A percentile compares a stretch with the other conserved stretches of the same genome.
Conservation (phyloP, 2,797 vertebrate species). For the Enteromius paludinosus region DNA sequence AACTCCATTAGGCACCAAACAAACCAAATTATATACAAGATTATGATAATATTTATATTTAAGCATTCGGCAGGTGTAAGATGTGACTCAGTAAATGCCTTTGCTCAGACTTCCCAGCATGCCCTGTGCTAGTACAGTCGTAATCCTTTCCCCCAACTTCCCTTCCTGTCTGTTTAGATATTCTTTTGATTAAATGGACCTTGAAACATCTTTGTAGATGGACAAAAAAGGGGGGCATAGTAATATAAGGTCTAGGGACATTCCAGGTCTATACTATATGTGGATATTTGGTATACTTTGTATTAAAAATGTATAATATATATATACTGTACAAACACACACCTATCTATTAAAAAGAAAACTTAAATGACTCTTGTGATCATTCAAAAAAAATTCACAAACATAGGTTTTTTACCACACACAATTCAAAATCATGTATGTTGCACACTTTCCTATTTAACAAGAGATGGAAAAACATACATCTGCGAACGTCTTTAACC, state of each 20-base stretch:
- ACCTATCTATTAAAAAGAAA: too few species aligned
- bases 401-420: too few species aligned
- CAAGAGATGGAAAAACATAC: too few species aligned
- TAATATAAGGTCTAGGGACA: conserved; percentile 71
- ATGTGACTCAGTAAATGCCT: conserved; percentile 37
- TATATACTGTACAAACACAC: too few species aligned
- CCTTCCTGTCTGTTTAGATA: conserved; percentile 35
- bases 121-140: conserved; percentile 12
- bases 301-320: too few species aligned
- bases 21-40: background rate
- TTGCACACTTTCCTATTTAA: too few species aligned
- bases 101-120: conserved; percentile 6
- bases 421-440: too few species aligned
- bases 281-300: conserved; percentile 23
- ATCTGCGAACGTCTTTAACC: too few species aligned
- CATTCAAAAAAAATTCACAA: too few species aligned
- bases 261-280: conserved; percentile 74
- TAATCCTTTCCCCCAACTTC: conserved; percentile 33
- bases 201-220: conserved; percentile 53
- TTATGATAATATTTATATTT: background rate
- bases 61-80: background rate
- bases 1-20: background rate
- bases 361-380: too few species aligned
- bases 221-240: conserved; percentile 25
- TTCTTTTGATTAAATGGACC: conserved; percentile 20